phyloP scores from a whole-genome alignment of 1,140 invertebrate genomes.

The Aphidius gifuensis region DNA sequence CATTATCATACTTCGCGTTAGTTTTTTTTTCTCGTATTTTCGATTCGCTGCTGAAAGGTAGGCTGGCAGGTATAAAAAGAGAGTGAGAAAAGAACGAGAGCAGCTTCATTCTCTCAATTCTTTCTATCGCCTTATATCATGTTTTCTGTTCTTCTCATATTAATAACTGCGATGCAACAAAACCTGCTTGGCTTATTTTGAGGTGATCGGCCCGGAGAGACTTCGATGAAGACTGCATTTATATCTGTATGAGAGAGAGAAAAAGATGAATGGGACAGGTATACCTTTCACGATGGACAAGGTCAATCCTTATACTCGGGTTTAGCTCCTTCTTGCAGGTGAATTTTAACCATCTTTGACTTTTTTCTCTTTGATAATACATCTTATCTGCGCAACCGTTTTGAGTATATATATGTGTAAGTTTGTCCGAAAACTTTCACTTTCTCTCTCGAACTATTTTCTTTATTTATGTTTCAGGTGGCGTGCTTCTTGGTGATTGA shows the following conservation, averaged over 20 bases:
- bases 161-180: conserved; percentile 40
- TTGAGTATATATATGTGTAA: not conserved
- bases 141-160: conserved; percentile 28
- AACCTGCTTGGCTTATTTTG: conserved; percentile 38
- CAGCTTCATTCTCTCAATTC: conserved; percentile 13
- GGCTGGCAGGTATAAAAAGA: too few species aligned
- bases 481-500: conserved; percentile 24
- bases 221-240: conserved; percentile 22
- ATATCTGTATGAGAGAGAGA: conserved; percentile 8
- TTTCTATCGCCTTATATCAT: not conserved
- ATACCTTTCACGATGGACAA: conserved; percentile 7
- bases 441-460: conserved; percentile 4
- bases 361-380: not conserved
- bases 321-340: conserved; percentile 22
- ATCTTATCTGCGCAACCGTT: not conserved
- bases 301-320: conserved; percentile 5
- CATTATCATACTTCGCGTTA: too few species aligned
- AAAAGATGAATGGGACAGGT: not conserved
- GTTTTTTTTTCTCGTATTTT: too few species aligned
- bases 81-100: not conserved
- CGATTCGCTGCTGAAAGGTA: too few species aligned
- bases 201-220: conserved; percentile 22
- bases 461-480: conserved; percentile 4
- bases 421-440: not conserved
- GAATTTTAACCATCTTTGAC: conserved; percentile 15